phyloP scores from a whole-genome alignment of 2,113 vertebrate species.

The Notiomystis cincta region DNA sequence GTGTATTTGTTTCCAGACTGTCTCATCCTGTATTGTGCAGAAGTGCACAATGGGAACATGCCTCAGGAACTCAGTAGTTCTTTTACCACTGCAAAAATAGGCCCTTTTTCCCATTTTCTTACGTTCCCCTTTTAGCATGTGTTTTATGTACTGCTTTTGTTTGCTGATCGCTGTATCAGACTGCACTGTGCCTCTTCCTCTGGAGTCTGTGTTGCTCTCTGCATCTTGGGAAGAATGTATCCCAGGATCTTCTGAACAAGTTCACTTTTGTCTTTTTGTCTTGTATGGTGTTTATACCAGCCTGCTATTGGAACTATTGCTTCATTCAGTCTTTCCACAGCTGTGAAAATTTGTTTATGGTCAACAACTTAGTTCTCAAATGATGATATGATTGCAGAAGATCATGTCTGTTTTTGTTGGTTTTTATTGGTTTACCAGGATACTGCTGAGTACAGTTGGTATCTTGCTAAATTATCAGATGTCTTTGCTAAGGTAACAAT shows the following conservation, averaged over 20 bases:
- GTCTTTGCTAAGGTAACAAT: background rate
- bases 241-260: background rate
- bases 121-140: background rate
- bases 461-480: background rate
- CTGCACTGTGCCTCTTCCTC: background rate
- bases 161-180: background rate
- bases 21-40: background rate
- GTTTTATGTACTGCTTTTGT: background rate
- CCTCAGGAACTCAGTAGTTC: background rate
- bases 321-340: background rate
- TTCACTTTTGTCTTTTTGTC: background rate
- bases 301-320: background rate
- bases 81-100: background rate
- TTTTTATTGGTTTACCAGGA: background rate
- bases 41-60: background rate
- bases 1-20: background rate
- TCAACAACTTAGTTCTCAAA: background rate
- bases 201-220: background rate
- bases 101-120: background rate
- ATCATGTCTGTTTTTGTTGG: background rate
- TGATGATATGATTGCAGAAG: background rate
- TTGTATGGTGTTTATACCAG: background rate
- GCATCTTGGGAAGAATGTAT: background rate
- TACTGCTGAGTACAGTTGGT: background rate
- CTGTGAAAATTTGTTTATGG: background rate